Evolutionary conservation across 2,888 invertebrate genomes (phyloP).

Genomic region (Plagodis pulveraria): DNA sequence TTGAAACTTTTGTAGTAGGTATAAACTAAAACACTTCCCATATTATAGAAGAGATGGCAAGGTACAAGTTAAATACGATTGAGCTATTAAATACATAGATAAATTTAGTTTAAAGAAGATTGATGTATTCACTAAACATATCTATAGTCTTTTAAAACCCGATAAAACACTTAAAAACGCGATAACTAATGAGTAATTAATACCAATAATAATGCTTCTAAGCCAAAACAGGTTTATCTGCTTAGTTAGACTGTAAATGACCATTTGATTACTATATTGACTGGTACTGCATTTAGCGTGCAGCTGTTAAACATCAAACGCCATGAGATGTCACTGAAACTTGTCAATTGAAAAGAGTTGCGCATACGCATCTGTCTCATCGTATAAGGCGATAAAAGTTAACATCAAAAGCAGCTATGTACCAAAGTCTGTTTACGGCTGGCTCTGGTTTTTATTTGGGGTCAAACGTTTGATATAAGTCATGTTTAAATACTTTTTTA

Average conservation of each 20-base stretch:
- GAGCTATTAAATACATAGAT: too few species aligned
- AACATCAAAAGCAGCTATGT: constrained; percentile 62
- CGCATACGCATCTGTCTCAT: constrained; percentile 44
- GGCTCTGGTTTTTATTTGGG: constrained; percentile 70
- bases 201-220: constrained; percentile 1
- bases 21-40: background rate
- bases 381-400: constrained; percentile 54
- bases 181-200: background rate
- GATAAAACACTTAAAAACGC: background rate
- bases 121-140: background rate
- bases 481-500: constrained; percentile 74
- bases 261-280: constrained; percentile 28
- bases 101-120: background rate
- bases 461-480: constrained; percentile 68
- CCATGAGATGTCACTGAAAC: constrained; percentile 48
- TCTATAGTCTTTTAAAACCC: background rate
- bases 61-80: too few species aligned
- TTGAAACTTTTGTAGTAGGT: constrained; percentile 1
- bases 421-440: constrained; percentile 57
- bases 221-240: constrained; percentile 1
- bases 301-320: constrained; percentile 40
- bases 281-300: constrained; percentile 12
- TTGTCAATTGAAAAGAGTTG: constrained; percentile 58
- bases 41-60: too few species aligned
- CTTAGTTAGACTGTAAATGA: constrained; percentile 11